phyloP scores from a whole-genome alignment of 2,888 invertebrate genomes.

The Calameuta filiformis region DNA sequence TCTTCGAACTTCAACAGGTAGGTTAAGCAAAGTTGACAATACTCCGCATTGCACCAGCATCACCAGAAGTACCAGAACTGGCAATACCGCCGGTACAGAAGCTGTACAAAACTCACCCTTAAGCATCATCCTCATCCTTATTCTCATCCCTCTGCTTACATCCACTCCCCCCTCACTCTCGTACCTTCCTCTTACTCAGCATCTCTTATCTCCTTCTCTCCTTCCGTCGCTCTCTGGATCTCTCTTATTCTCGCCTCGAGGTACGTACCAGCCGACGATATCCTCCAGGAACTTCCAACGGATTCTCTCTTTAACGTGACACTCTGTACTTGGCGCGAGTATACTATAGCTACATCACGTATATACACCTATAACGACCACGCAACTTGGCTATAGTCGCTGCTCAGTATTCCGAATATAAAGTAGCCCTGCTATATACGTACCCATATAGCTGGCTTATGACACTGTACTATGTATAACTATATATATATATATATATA shows the following conservation, averaged over 20 bases:
- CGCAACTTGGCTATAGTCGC: not conserved
- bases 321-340: not conserved
- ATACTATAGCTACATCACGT: not conserved
- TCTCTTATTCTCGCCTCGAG: not conserved
- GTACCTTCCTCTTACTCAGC: not conserved
- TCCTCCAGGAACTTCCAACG: not conserved
- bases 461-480: not conserved
- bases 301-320: not conserved
- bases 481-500: not conserved
- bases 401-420: slow-evolving; percentile 31
- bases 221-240: not conserved
- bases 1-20: slow-evolving; percentile 50
- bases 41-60: slow-evolving; percentile 48
- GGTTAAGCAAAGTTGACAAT: slow-evolving; percentile 49
- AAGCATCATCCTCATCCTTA: not conserved
- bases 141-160: not conserved
- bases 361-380: not conserved
- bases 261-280: not conserved
- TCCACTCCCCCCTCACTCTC: not conserved
- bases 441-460: not conserved
- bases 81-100: not conserved
- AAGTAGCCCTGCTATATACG: slow-evolving; percentile 24
- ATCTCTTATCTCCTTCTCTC: not conserved
- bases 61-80: not conserved
- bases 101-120: not conserved